Percentiles rank a stretch among this genome's conserved stretches.
Conservation (phyloP, 2,888 invertebrate genomes). For the Polydrusus tereticollis region DNA sequence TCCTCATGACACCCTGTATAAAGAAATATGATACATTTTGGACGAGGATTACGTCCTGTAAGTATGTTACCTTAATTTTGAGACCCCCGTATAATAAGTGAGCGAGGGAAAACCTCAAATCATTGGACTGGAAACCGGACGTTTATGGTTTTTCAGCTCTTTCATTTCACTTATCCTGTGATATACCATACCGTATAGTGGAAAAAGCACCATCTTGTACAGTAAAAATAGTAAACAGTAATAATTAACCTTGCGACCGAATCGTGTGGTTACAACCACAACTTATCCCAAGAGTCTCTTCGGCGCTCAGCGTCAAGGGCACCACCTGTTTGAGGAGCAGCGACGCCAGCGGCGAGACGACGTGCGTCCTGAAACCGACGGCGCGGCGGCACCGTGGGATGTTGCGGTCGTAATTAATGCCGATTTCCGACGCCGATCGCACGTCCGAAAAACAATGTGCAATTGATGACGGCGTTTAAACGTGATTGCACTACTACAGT, state of each 20-base stretch:
- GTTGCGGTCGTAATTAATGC: slow-evolving; percentile 20
- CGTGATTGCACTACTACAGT: not conserved
- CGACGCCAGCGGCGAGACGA: slow-evolving; percentile 16
- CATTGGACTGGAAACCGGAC: too few relatives aligned
- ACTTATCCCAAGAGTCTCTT: slow-evolving; percentile 38
- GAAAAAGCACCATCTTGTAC: too few relatives aligned
- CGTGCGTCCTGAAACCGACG: slow-evolving; percentile 19
- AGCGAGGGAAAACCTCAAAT: too few relatives aligned
- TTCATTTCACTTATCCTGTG: too few relatives aligned
- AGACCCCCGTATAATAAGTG: too few relatives aligned
- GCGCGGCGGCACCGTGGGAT: slow-evolving; percentile 7
- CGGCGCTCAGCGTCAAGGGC: slow-evolving; percentile 45
- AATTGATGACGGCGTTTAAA: too few relatives aligned
- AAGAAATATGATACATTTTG: too few relatives aligned
- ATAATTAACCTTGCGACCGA: slow-evolving; percentile 19
- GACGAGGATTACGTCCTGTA: too few relatives aligned
- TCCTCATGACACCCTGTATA: too few relatives aligned
- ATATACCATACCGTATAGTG: too few relatives aligned
- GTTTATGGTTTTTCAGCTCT: too few relatives aligned
- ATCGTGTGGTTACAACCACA: slow-evolving; percentile 20
- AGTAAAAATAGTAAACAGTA: slow-evolving; percentile 17
- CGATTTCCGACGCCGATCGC: slow-evolving; percentile 11
- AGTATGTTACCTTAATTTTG: too few relatives aligned
- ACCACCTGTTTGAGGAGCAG: slow-evolving; percentile 49
- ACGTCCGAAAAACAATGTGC: not conserved